Conservation (phyloP, 2,113 vertebrate genomes). For the Pyrgilauda ruficollis region DNA sequence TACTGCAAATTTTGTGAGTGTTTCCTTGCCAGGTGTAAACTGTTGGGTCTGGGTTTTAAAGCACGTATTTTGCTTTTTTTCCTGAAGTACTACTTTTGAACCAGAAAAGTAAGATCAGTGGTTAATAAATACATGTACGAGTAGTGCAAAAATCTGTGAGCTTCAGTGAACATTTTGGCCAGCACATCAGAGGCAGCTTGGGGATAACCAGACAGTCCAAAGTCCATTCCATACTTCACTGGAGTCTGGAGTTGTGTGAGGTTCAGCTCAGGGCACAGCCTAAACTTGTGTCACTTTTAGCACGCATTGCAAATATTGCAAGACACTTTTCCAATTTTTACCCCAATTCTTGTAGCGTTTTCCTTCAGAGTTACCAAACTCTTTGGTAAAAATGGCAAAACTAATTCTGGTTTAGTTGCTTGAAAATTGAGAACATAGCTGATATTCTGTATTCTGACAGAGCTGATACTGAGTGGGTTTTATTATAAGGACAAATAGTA, state of each 20-base stretch:
- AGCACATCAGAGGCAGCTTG: neutral
- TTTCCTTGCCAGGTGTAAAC: neutral
- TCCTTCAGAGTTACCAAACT: neutral
- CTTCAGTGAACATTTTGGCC: neutral
- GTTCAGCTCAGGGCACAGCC: conserved; percentile 3
- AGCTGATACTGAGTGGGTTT: neutral
- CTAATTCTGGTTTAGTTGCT: neutral
- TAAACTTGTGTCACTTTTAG: neutral
- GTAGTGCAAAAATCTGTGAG: neutral
- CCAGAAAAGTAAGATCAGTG: neutral
- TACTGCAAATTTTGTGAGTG: neutral
- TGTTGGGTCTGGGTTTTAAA: neutral
- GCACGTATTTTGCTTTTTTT: rapidly evolving
- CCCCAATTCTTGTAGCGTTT: neutral
- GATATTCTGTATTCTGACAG: neutral
- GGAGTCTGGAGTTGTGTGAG: neutral
- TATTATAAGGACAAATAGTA: neutral
- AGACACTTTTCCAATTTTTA: neutral
- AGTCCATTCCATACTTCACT: neutral
- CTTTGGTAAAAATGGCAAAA: neutral
- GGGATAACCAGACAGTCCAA: neutral
- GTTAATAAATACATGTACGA: neutral
- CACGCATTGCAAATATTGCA: neutral
- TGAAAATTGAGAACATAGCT: neutral
- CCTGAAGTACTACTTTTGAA: neutral